Conservation (phyloP, 1,140 invertebrate genomes). For the Drosophila virilis region DNA sequence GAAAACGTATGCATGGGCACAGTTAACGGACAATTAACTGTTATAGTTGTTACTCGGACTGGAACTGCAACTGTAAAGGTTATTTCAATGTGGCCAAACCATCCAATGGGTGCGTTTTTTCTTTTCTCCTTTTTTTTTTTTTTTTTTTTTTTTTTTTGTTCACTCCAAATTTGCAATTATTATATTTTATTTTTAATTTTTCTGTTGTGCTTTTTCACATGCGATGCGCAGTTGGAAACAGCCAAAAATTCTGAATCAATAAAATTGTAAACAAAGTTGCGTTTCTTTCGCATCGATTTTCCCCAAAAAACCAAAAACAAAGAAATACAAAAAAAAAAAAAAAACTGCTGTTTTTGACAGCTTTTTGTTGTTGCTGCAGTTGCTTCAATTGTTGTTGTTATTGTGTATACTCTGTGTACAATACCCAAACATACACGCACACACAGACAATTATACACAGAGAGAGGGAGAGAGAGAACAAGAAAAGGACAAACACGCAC, state of each 20-base stretch:
- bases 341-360: slow-evolving; percentile 30
- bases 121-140: not conserved
- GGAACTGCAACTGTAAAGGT: slow-evolving; percentile 29
- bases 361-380: slow-evolving; percentile 45
- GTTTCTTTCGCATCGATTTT: slow-evolving; percentile 71
- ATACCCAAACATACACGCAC: slow-evolving; percentile 33
- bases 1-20: slow-evolving; percentile 7
- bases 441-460: slow-evolving; percentile 12
- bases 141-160: not conserved
- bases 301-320: slow-evolving; percentile 50
- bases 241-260: slow-evolving; percentile 61
- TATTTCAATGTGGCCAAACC: slow-evolving; percentile 35
- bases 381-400: slow-evolving; percentile 61
- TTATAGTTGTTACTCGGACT: not conserved
- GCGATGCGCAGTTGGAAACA: not conserved
- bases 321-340: not conserved
- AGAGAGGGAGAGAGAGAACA: slow-evolving; percentile 3
- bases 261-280: slow-evolving; percentile 73
- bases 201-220: slow-evolving; percentile 8
- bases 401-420: slow-evolving; percentile 62
- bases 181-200: slow-evolving; percentile 5
- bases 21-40: not conserved
- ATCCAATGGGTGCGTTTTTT: not conserved
- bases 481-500: slow-evolving; percentile 26
- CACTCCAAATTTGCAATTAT: not conserved